Evolutionary conservation across 2,888 invertebrate species (phyloP).

Genomic region (Phlogophora meticulosa): DNA sequence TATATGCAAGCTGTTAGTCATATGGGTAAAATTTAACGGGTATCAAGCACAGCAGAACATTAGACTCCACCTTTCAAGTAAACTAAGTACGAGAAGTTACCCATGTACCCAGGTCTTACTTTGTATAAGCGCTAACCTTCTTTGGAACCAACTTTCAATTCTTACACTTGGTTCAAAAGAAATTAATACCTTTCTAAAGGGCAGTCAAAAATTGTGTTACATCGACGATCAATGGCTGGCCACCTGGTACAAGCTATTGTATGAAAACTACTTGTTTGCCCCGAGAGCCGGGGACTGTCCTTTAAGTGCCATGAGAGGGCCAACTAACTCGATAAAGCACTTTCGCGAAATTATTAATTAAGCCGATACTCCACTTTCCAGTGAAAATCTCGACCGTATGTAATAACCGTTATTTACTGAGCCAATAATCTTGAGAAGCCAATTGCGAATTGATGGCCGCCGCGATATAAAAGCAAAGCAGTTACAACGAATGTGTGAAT

Average conservation of each 20-base stretch:
- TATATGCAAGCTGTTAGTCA: constrained; percentile 17
- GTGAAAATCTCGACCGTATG: neutral
- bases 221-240: neutral
- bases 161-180: neutral
- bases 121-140: no score
- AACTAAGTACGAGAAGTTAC: neutral
- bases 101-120: neutral
- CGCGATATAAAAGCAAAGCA: neutral
- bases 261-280: neutral
- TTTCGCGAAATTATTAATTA: constrained; percentile 33
- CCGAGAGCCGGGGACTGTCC: neutral
- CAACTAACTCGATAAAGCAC: constrained; percentile 23
- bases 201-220: constrained; percentile 3
- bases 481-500: neutral
- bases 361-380: constrained; percentile 22
- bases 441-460: neutral
- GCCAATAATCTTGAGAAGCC: constrained; percentile 5
- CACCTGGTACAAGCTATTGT: neutral
- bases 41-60: neutral
- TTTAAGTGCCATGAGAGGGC: constrained; percentile 15
- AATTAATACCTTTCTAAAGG: neutral
- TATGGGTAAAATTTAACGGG: neutral
- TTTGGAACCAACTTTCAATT: no score
- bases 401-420: constrained; percentile 8
- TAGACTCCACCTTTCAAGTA: neutral